Base-by-base conservation (phyloP, 2,113 vertebrate genomes). In the Rhinolophus sinicus region DNA sequence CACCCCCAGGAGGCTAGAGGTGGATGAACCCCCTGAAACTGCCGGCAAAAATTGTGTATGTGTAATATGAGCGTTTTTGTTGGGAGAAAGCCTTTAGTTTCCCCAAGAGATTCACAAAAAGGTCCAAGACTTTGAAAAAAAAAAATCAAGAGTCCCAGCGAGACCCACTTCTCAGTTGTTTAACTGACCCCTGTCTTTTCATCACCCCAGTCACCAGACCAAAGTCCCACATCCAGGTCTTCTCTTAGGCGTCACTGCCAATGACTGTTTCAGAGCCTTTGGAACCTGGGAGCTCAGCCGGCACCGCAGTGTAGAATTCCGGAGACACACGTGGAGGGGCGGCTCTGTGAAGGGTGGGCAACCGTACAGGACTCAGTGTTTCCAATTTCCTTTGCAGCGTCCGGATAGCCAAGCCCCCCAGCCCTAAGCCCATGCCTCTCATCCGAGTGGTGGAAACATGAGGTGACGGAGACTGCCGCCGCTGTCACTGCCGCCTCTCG, bases 381-480 rank as follows among this genome's bases (percentile, higher is more conserved):
- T 58, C 52, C 2, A 1, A 30, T 67, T 58, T 90, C 33, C 82
- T 93, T 85, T 84, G 28, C 92, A 99, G 99, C 90, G 98, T 99
- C 94, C 98, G 98, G 60, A 97, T 99, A 98, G 88, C 98, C 69
- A 97, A 98, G 8, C 98, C 99, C 21, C 98, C 97, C 67, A 98
- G 98, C 3, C 98, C 99, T 69, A 99, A 99, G 94, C 99, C 99
- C 0, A 98, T 99, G 93, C 99, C 99, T 26, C 99, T 99, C 97
- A 99, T 99, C 93, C 99, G 99, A 96, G 99, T 99, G 97, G 99
- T 99, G 56, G 99, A 99, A 97, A 99, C 98, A 92, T 99, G 98
- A 99, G 81, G n/a, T 8, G 2, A 2, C 18, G 90, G 86, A 84
- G 47, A 0, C 1, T 21, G 19, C 4, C 58, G 89, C 33, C 4